These are phyloP conservation scores for Orthonevra nobilis DNA, from an alignment of 2,888 invertebrate genomes.

Conservation along the genomic window DNA sequence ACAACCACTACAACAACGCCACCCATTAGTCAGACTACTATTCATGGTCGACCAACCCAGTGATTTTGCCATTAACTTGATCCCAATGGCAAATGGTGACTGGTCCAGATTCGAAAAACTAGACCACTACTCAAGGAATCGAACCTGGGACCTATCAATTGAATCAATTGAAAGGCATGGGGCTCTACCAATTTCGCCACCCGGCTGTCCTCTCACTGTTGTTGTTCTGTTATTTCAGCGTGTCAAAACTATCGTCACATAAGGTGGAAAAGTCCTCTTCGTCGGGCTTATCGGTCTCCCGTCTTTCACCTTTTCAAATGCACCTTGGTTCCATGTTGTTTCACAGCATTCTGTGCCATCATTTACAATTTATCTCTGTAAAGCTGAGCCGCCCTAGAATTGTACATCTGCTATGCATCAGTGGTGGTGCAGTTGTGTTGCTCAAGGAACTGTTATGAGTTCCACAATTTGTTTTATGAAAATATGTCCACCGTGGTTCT, in stretches of 20 bases:
- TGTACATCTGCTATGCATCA: conserved; percentile 98
- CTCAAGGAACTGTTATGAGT: conserved; percentile 95
- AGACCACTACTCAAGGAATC: too few relatives aligned
- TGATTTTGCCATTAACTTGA: too few relatives aligned
- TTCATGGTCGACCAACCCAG: too few relatives aligned
- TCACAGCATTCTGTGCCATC: conserved; percentile 93
- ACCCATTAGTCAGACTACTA: too few relatives aligned
- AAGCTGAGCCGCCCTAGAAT: conserved; percentile 94
- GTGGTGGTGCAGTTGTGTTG: conserved; percentile 95
- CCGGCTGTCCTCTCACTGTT: conserved; percentile 74
- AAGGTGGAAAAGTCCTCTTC: conserved; percentile 96
- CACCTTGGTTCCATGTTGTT: conserved; percentile 92
- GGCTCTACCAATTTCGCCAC: too few relatives aligned
- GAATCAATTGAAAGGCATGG: too few relatives aligned
- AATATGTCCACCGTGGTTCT: too few relatives aligned
- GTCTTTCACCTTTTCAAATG: conserved; percentile 54
- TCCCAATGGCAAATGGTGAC: too few relatives aligned
- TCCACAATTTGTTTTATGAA: too few relatives aligned
- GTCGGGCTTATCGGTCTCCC: conserved; percentile 81
- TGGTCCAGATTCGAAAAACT: too few relatives aligned
- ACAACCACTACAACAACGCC: too few relatives aligned
- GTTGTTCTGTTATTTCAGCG: conserved; percentile 80
- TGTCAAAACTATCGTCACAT: conserved; percentile 82
- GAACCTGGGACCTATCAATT: too few relatives aligned
- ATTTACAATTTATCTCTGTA: conserved; percentile 94